Conservation (phyloP, 2,888 invertebrate genomes). For the Tupiocoris notatus region DNA sequence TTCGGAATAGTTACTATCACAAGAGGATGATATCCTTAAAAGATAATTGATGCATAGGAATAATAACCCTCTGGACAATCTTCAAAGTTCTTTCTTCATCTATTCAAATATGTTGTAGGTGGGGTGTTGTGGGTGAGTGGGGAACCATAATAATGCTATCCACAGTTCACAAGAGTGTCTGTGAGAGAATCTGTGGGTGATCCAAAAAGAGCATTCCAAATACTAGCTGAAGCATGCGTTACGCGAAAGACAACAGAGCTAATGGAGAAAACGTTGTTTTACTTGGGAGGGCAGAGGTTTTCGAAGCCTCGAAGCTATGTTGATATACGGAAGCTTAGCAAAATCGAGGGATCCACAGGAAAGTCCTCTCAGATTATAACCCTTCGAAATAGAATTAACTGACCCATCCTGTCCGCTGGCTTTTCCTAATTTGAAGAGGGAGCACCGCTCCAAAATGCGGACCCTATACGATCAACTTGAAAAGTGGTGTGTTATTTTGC, state of each 20-base stretch:
- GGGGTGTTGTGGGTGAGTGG: too few species aligned
- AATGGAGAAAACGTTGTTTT: not conserved
- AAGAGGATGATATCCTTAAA: too few species aligned
- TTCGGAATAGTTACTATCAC: too few species aligned
- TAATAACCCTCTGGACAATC: too few species aligned
- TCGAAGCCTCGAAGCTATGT: not conserved
- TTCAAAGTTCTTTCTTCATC: too few species aligned
- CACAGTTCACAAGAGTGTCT: too few species aligned
- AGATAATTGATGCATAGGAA: too few species aligned
- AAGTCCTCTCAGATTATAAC: slow-evolving; percentile 6
- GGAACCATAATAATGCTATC: too few species aligned
- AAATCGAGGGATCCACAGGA: not conserved
- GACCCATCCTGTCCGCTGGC: not conserved
- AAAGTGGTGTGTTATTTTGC: too few species aligned
- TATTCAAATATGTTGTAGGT: too few species aligned
- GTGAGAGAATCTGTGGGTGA: too few species aligned
- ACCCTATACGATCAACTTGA: not conserved
- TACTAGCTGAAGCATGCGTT: not conserved
- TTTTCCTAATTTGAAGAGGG: not conserved
- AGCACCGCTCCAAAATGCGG: not conserved
- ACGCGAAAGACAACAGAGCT: not conserved
- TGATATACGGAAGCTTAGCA: not conserved
- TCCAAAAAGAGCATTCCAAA: too few species aligned
- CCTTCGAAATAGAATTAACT: slow-evolving; percentile 16
- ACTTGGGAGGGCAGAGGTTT: not conserved